Percentiles rank a stretch among this genome's conserved stretches.
phyloP scores from a whole-genome alignment of 2,888 invertebrate species.

The Proisotoma minuta region DNA sequence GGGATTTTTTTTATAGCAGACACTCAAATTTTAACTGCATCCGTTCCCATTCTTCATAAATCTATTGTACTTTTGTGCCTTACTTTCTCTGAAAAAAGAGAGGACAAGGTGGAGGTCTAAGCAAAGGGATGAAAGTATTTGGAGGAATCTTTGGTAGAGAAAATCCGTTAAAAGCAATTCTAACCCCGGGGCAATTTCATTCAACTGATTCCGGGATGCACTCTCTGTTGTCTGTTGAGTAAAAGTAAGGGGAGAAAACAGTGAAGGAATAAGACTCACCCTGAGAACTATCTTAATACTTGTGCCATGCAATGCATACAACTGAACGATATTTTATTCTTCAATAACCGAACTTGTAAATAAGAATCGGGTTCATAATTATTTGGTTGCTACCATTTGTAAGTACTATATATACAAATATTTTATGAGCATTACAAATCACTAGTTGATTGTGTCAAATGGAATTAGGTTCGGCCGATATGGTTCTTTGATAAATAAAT shows the following conservation, averaged over 20 bases:
- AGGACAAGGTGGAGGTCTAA: background rate
- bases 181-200: slow-evolving; percentile 41
- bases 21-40: background rate
- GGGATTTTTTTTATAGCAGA: background rate
- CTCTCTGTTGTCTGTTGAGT: background rate
- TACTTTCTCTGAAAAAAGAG: background rate
- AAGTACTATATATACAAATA: too few species aligned
- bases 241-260: background rate
- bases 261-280: background rate
- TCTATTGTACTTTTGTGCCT: background rate
- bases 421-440: too few species aligned
- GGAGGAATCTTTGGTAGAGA: slow-evolving; percentile 20
- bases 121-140: background rate
- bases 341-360: too few species aligned
- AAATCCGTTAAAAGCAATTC: slow-evolving; percentile 46
- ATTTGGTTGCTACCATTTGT: too few species aligned
- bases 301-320: too few species aligned
- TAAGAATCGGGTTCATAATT: too few species aligned
- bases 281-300: too few species aligned
- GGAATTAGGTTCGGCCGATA: too few species aligned
- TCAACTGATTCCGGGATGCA: background rate
- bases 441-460: too few species aligned
- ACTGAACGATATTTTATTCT: too few species aligned
- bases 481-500: too few species aligned
- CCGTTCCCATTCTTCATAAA: background rate